Conservation (phyloP, 1,140 invertebrate species). For the Mizuhopecten yessoensis region DNA sequence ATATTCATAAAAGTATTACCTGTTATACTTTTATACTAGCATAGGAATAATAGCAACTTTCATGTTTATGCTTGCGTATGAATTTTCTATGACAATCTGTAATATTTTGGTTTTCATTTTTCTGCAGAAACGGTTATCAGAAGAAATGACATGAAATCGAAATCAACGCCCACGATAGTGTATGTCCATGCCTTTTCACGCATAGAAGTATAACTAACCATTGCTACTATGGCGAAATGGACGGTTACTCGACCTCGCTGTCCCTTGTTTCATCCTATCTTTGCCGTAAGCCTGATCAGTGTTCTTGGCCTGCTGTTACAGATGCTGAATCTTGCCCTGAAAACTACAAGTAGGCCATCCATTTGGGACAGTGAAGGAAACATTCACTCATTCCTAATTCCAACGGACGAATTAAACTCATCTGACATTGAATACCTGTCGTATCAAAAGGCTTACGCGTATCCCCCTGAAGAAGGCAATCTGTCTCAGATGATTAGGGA, state of each 20-base stretch:
- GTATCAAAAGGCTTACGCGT: neutral
- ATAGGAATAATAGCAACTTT: too few relatives aligned
- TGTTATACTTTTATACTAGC: too few relatives aligned
- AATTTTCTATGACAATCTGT: too few relatives aligned
- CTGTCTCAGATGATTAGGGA: neutral
- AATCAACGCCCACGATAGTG: too few relatives aligned
- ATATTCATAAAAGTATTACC: too few relatives aligned
- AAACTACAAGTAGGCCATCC: neutral
- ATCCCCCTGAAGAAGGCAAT: neutral
- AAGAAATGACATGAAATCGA: too few relatives aligned
- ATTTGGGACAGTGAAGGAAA: conserved; percentile 25
- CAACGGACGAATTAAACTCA: neutral
- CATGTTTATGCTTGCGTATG: too few relatives aligned
- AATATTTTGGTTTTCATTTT: too few relatives aligned
- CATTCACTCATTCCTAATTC: neutral
- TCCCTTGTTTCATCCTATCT: neutral
- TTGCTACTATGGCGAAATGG: neutral
- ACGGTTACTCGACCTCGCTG: neutral
- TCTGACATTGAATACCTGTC: neutral
- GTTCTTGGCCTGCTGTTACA: neutral
- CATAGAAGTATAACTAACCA: too few relatives aligned
- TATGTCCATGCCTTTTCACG: too few relatives aligned
- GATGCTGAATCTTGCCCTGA: neutral
- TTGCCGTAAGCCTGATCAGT: neutral
- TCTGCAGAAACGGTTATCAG: too few relatives aligned